Conservation (phyloP, 2,888 invertebrate genomes). For the Temnothorax rugatulus region DNA sequence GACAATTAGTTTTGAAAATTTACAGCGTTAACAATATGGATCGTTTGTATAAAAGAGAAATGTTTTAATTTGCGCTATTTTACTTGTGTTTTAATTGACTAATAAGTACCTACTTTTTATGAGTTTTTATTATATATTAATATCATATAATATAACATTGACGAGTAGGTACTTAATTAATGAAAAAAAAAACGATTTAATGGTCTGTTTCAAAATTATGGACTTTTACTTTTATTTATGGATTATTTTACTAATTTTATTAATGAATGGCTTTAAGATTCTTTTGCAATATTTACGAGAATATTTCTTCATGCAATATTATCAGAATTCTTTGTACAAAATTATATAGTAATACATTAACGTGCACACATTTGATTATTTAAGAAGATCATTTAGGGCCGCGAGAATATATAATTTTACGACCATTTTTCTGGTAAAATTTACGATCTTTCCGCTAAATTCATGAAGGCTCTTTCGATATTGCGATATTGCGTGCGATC, state of each 20-base stretch:
- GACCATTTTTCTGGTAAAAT: neutral
- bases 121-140: slow-evolving; percentile 4
- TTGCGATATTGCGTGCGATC: slow-evolving; percentile 39
- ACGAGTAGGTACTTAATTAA: neutral
- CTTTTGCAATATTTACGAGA: neutral
- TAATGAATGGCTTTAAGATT: neutral
- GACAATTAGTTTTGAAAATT: slow-evolving; percentile 23
- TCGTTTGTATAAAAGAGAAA: neutral
- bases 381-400: slow-evolving; percentile 2
- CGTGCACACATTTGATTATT: neutral
- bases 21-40: neutral
- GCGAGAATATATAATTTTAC: slow-evolving; percentile 4
- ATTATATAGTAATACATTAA: neutral
- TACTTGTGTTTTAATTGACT: neutral
- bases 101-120: slow-evolving; percentile 5
- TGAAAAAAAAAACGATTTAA: neutral
- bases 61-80: neutral
- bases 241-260: too few relatives aligned
- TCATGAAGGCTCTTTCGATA: slow-evolving; percentile 21
- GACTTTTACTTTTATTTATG: neutral
- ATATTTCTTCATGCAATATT: neutral
- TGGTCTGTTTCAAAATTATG: slow-evolving; percentile 6
- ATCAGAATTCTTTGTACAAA: neutral
- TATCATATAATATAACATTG: neutral
- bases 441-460: slow-evolving; percentile 26